Evolutionary conservation across 2,888 invertebrate genomes (phyloP), one percentile per base, ranked within the genome.

Genomic region (Agrypnus murinus): DNA sequence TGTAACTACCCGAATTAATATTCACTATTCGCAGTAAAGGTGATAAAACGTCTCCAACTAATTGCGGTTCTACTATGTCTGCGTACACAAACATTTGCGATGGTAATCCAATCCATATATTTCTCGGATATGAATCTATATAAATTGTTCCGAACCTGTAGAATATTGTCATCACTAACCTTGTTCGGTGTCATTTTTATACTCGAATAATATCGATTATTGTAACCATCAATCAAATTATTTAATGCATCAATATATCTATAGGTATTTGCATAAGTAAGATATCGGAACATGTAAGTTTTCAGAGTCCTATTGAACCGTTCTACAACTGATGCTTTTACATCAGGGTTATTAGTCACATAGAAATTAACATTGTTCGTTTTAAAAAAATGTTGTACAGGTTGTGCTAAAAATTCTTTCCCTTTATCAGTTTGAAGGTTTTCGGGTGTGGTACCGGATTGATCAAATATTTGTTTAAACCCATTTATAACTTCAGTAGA

Each of bases 1-100:
- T n/a, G n/a, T n/a, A n/a, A n/a, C n/a, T n/a, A n/a, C n/a, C n/a
- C 7, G 65, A 67, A 6, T 76, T 73, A 0, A 78, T 57, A 17
- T 72, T 71, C 0, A 79, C 77, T 12, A 80, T 75, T n/a, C 80
- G 65, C 9, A 80, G 17, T 10, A 81, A 69, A 1, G 75, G 70
- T 9, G 78, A 73, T 34, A 74, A 38, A 4, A 69, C 65, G 58
- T 80, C 78, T n/a, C 82, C 80, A 0, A 79, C 71, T 0, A 71
- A 66, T 25, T 77, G 76, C 1, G 77, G 76, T 60, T 77, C 75
- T 1, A 77, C 74, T 8, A 81, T 66, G 60, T 81, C 57, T 7
- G 34, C 10, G 2, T 57, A 57, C 32, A 34, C 12, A 36, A 34
- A 34, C 57, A 34, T 57, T 76, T 15, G 74, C 69, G 72, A 78